These are phyloP conservation scores for Junco hyemalis DNA, from an alignment of 2,113 vertebrate genomes.

Conservation along the genomic window DNA sequence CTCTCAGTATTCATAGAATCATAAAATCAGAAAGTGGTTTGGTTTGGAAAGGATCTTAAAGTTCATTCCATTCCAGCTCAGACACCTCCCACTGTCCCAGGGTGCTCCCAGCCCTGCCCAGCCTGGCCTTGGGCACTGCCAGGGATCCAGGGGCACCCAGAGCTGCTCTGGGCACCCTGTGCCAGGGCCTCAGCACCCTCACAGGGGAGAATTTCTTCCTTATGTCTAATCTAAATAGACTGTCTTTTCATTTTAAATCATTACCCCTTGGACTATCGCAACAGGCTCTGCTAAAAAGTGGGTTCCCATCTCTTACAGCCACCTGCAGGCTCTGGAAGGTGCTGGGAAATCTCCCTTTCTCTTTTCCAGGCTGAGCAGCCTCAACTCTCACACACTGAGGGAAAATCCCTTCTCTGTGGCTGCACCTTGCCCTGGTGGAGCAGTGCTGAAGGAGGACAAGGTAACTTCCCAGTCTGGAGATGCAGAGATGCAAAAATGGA, in stretches of 20 bases:
- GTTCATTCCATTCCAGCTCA: fast-evolving
- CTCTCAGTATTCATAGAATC: not conserved
- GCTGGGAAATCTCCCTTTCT: not conserved
- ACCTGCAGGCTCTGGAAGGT: not conserved
- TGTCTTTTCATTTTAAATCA: not conserved
- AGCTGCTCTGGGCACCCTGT: not conserved
- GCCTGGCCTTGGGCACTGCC: not conserved
- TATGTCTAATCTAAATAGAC: not conserved
- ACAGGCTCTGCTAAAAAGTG: no score
- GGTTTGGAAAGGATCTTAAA: not conserved
- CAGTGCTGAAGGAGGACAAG: not conserved
- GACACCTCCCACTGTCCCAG: not conserved
- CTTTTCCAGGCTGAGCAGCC: not conserved
- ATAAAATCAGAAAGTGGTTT: not conserved
- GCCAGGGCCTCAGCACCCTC: not conserved
- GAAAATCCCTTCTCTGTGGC: not conserved
- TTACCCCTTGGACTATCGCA: no score
- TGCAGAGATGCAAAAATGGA: not conserved
- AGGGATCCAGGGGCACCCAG: not conserved
- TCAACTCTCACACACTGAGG: not conserved
- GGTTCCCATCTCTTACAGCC: no score
- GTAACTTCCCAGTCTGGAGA: not conserved
- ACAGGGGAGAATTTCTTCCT: fast-evolving
- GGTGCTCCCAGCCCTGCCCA: fast-evolving
- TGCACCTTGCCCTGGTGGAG: not conserved